These are phyloP conservation scores for Oppia nitens DNA, from an alignment of 1,140 invertebrate genomes.

Conservation along the genomic window DNA sequence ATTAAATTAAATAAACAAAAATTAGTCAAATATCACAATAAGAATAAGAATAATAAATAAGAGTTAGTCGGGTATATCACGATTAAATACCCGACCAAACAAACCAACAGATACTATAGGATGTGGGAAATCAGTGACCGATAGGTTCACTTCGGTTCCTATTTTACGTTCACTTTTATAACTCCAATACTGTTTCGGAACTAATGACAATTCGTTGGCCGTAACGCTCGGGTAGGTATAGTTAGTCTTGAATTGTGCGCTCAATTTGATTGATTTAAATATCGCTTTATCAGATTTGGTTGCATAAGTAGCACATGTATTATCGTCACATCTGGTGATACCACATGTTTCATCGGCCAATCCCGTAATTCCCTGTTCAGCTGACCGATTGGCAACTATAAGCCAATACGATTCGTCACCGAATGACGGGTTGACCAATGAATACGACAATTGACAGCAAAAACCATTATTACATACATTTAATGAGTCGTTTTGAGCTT, in stretches of 20 bases:
- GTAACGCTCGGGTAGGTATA: conserved; percentile 6
- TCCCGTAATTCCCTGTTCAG: not conserved
- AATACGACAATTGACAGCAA: conserved; percentile 16
- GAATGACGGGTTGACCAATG: not conserved
- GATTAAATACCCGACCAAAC: conserved; percentile 6
- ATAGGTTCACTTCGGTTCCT: not conserved
- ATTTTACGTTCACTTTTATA: conserved; percentile 3
- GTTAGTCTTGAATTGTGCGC: not conserved
- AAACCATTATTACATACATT: conserved; percentile 13
- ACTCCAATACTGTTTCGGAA: not conserved
- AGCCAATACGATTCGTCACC: not conserved
- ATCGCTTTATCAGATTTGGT: not conserved
- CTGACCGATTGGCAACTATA: not conserved
- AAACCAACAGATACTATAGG: not conserved
- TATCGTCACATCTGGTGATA: conserved; percentile 14
- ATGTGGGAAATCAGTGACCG: not conserved
- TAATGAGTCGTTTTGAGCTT: not conserved
- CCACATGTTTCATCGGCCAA: conserved; percentile 14
- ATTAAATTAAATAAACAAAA: no score
- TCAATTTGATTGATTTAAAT: conserved; percentile 1
- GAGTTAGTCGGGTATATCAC: conserved; percentile 8
- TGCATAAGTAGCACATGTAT: not conserved
- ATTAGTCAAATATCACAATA: no score
- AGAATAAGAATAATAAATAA: no score
- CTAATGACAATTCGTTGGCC: not conserved